Base-by-base conservation (phyloP, 2,797 vertebrate species). In the Simalia tracyae region DNA sequence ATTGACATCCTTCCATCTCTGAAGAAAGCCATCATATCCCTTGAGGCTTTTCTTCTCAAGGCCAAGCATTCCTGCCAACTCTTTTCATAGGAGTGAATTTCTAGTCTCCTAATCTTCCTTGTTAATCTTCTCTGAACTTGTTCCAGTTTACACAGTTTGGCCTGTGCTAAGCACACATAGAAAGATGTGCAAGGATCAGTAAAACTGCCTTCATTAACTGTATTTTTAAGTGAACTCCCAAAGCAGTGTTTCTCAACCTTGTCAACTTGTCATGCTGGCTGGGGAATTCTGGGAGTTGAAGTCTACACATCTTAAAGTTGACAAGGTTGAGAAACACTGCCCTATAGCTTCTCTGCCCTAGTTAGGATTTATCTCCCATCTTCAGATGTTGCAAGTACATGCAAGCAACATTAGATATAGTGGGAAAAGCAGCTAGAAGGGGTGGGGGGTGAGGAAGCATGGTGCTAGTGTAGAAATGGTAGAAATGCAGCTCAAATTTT, bases 381-480 rank as follows among this genome's bases (percentile, higher is more conserved):
- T 72, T 36, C 31, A 72, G 19, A 60, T 19, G 5, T 5, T 60
- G 59, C 59, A 60, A 42, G 42, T 22, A 17, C 6, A 76, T 42
- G 1, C 14, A 19, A 22, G 36, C 31, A 42, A 42, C 68, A 36
- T 36, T 42, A 36, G 31, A 22, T 42, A 19, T 46, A 42, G 8
- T 10, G 36, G 72, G 72, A 4, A 19, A 76, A 76, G n/a, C n/a
- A 31, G 15, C n/a, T 72, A 36, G 14, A 72, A 36, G 31, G 31
- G 31, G 31, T 36, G 31, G 15, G 5, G 2, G 5, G 14, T 0
- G 6, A 8, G 0, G 0, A 42, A 8, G 1, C 10, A 24, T 46
- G 19, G 46, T 4, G 46, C 72, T 46, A 46, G 36, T 81, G 2
- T 81, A 81, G 36, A 81, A 81, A 81, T 46, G 8, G 9, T 46